These are phyloP conservation scores for Macrosteles quadrilineatus DNA, from an alignment of 1,140 invertebrate species.

Conservation along the genomic window DNA sequence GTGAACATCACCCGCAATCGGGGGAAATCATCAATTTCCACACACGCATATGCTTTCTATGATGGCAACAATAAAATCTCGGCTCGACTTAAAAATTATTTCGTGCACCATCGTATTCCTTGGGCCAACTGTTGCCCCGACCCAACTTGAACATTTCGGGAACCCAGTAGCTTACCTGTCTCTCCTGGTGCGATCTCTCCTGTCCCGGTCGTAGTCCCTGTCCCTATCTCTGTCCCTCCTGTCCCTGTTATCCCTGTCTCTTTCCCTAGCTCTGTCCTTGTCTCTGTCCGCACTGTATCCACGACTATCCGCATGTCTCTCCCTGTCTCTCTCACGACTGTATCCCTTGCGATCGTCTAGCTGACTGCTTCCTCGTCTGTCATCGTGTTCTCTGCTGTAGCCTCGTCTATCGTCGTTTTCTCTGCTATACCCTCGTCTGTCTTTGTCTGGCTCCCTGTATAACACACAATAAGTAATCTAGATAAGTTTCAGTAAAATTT, in stretches of 20 bases:
- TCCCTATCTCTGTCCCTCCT: constrained; percentile 37
- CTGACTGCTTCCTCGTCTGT: background rate
- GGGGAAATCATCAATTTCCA: background rate
- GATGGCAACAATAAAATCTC: background rate
- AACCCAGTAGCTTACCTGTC: no score
- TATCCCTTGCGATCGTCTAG: background rate
- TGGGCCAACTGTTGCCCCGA: background rate
- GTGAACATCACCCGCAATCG: background rate
- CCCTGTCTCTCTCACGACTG: background rate
- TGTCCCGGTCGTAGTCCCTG: constrained; percentile 26
- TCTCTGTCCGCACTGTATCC: constrained; percentile 20
- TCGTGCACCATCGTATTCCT: background rate
- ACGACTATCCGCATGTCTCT: background rate
- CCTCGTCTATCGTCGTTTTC: no score
- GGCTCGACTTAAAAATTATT: background rate
- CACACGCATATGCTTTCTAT: background rate
- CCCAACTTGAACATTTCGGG: background rate
- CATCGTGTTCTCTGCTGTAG: background rate
- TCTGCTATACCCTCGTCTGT: no score
- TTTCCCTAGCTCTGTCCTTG: constrained; percentile 35
- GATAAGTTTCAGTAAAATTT: no score
- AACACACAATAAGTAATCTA: no score
- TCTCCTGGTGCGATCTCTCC: constrained; percentile 16
- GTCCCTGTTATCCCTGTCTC: constrained; percentile 38
- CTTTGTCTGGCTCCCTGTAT: background rate